Evolutionary conservation across 2,888 invertebrate species (phyloP).

Genomic region (Harpalus rubripes): DNA sequence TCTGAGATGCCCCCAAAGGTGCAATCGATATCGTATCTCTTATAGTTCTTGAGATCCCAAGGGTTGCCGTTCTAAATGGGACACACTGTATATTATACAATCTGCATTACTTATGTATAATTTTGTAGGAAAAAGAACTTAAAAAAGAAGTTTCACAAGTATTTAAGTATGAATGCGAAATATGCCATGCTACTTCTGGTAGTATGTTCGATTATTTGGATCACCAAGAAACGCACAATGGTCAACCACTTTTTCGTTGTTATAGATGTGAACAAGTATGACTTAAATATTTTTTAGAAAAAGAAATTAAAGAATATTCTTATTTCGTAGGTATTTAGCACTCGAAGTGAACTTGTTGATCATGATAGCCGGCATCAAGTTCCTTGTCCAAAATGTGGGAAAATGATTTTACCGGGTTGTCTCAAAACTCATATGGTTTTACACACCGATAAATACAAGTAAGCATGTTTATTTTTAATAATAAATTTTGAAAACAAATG

Average conservation of each 20-base stretch:
- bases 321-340: constrained; percentile 70
- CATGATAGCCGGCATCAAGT: constrained; percentile 72
- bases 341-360: constrained; percentile 70
- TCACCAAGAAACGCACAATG: constrained; percentile 72
- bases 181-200: constrained; percentile 70
- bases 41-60: no score
- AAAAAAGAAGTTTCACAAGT: constrained; percentile 67
- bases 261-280: constrained; percentile 71
- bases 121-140: constrained; percentile 68
- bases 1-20: no score
- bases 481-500: no score
- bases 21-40: no score
- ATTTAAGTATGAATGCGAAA: constrained; percentile 71
- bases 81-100: no score
- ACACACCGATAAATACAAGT: constrained; percentile 72
- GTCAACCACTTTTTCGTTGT: constrained; percentile 72
- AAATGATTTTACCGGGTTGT: constrained; percentile 71
- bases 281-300: neutral
- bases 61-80: no score
- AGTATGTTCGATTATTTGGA: constrained; percentile 72
- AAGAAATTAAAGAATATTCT: neutral
- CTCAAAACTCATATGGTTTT: constrained; percentile 72
- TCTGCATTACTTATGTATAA: constrained; percentile 44
- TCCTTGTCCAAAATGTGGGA: constrained; percentile 72
- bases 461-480: constrained; percentile 37